Percentiles rank a stretch among this genome's conserved stretches.
Conservation (phyloP, 2,888 invertebrate genomes). For the Nyleta sp. region DNA sequence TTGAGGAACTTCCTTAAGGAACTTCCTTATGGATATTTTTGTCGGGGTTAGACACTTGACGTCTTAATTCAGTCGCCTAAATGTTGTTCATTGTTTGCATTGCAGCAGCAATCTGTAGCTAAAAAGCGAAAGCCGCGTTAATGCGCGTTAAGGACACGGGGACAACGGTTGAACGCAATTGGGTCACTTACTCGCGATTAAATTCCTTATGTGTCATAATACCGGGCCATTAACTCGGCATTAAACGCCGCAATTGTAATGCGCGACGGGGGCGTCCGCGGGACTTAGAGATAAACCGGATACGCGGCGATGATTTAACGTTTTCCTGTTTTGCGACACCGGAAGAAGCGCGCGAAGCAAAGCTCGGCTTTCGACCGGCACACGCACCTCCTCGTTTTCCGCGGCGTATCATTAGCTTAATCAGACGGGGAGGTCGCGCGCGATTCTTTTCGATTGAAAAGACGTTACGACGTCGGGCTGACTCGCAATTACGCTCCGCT, state of each 20-base stretch:
- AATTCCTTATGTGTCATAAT: slow-evolving; percentile 58
- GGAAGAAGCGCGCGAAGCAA: slow-evolving; percentile 37
- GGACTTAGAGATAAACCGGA: slow-evolving; percentile 53
- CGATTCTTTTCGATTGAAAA: slow-evolving; percentile 45
- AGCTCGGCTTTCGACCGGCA: slow-evolving; percentile 1
- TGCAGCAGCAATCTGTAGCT: background rate
- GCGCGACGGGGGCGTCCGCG: slow-evolving; percentile 39
- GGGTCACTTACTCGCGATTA: slow-evolving; percentile 48
- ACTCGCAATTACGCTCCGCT: slow-evolving; percentile 18
- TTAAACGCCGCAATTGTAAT: slow-evolving; percentile 52
- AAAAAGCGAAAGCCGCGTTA: slow-evolving; percentile 5
- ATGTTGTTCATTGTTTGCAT: no score
- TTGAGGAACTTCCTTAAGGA: no score
- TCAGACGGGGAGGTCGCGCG: slow-evolving; percentile 28
- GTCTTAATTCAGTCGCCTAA: no score
- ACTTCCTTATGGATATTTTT: no score
- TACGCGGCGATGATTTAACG: slow-evolving; percentile 52
- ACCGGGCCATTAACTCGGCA: slow-evolving; percentile 39
- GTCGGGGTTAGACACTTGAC: no score
- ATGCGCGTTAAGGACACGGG: slow-evolving; percentile 1
- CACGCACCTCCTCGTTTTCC: slow-evolving; percentile 10
- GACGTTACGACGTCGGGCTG: slow-evolving; percentile 24
- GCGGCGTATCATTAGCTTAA: slow-evolving; percentile 39
- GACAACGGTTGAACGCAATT: slow-evolving; percentile 21
- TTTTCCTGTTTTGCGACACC: slow-evolving; percentile 52